phyloP scores from a whole-genome alignment of 2,888 invertebrate species.

The Limnephilus marmoratus region DNA sequence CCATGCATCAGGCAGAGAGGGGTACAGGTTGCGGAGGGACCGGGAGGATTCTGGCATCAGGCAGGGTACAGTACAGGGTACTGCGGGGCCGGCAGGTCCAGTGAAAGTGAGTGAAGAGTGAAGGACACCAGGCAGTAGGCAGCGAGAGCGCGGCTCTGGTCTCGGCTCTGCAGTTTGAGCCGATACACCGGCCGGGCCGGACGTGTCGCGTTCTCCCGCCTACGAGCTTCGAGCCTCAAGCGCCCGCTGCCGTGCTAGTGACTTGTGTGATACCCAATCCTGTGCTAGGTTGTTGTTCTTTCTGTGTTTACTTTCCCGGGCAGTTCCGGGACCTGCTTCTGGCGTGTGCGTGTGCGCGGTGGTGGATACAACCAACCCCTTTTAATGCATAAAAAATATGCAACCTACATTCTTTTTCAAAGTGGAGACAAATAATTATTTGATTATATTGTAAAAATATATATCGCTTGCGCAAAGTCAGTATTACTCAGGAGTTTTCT shows the following conservation, averaged over 20 bases:
- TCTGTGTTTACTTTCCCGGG: background rate
- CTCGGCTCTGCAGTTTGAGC: conserved; percentile 33
- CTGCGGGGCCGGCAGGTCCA: background rate
- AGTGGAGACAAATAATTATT: background rate
- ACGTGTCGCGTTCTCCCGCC: conserved; percentile 34
- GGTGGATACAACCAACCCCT: background rate
- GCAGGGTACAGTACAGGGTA: no score
- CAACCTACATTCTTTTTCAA: background rate
- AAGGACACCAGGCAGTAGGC: background rate
- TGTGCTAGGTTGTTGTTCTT: conserved; percentile 2
- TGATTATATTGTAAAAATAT: no score
- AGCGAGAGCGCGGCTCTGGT: background rate
- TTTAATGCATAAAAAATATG: background rate
- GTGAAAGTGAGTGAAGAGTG: conserved; percentile 29
- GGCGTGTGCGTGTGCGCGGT: no score
- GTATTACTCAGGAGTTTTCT: no score
- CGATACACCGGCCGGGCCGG: conserved; percentile 49
- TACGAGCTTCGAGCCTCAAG: background rate
- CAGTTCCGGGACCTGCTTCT: background rate
- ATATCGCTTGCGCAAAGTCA: no score
- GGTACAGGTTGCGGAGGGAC: no score
- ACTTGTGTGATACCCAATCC: conserved; percentile 4
- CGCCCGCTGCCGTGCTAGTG: background rate
- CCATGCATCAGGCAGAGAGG: background rate
- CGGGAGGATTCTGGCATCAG: no score